These are phyloP conservation scores for Macropodus opercularis DNA, from an alignment of 2,797 vertebrate genomes.

Conservation along the genomic window DNA sequence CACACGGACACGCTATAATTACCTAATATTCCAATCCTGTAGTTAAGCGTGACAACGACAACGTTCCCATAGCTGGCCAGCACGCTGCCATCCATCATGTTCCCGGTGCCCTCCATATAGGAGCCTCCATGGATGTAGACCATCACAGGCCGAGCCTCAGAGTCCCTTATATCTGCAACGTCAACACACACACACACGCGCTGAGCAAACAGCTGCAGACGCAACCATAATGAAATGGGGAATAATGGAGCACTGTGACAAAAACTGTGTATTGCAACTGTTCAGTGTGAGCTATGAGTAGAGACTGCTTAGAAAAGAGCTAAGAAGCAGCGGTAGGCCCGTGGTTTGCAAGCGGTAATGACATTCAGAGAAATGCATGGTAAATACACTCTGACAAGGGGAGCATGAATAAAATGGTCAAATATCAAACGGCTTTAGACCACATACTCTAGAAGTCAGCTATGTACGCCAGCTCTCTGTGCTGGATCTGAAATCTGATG, in stretches of 20 bases:
- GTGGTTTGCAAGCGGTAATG: slow-evolving; percentile 69
- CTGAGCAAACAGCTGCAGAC: slow-evolving; percentile 58
- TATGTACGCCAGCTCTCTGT: slow-evolving; percentile 20
- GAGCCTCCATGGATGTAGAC: slow-evolving; percentile 98
- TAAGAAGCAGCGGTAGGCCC: slow-evolving; percentile 62
- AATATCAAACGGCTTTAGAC: slow-evolving; percentile 36
- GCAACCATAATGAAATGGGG: slow-evolving; percentile 55
- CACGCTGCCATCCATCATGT: slow-evolving; percentile 98
- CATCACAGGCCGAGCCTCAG: slow-evolving; percentile 96
- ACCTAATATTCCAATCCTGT: slow-evolving; percentile 97
- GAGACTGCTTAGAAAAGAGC: slow-evolving; percentile 55
- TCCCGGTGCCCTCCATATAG: slow-evolving; percentile 99
- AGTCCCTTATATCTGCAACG: slow-evolving; percentile 81
- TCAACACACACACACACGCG: slow-evolving; percentile 46
- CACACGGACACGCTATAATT: slow-evolving; percentile 62
- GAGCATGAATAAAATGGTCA: slow-evolving; percentile 49
- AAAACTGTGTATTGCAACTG: slow-evolving; percentile 58
- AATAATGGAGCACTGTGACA: slow-evolving; percentile 47
- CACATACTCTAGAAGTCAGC: slow-evolving; percentile 17
- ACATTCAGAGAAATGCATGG: slow-evolving; percentile 60
- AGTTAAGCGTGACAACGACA: slow-evolving; percentile 98
- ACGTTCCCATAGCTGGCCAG: slow-evolving; percentile 98
- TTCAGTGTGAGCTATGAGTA: slow-evolving; percentile 62
- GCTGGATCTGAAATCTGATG: slow-evolving; percentile 14
- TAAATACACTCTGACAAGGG: slow-evolving; percentile 46